Evolutionary conservation across 2,113 vertebrate genomes (phyloP).

Genomic region (Neotoma lepida): DNA sequence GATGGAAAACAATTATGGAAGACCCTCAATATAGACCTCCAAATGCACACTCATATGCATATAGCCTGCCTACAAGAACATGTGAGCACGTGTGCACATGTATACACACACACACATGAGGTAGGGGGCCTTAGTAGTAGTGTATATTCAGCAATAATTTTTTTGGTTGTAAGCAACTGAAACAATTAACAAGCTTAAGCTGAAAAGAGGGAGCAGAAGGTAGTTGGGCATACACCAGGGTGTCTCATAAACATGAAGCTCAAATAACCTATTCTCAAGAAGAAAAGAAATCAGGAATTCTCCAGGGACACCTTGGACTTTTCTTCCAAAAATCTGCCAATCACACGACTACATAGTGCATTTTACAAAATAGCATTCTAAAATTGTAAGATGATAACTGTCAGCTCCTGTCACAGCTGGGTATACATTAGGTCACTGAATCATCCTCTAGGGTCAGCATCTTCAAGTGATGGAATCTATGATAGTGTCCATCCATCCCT

Average conservation of each 20-base stretch:
- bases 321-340: slow-evolving; percentile 45
- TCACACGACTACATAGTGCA: slow-evolving; percentile 9
- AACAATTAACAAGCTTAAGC: neutral
- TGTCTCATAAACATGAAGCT: slow-evolving; percentile 11
- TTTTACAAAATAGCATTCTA: slow-evolving; percentile 48
- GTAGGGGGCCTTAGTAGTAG: neutral
- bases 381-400: slow-evolving; percentile 41
- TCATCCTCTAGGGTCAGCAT: slow-evolving; percentile 33
- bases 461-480: slow-evolving; percentile 26
- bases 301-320: neutral
- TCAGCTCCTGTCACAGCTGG: slow-evolving; percentile 11
- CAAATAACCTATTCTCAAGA: neutral
- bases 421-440: slow-evolving; percentile 54
- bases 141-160: neutral
- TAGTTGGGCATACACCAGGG: neutral
- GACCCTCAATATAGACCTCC: neutral
- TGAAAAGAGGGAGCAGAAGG: neutral
- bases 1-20: neutral
- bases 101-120: neutral
- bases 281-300: neutral
- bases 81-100: neutral
- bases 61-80: neutral
- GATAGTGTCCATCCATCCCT: slow-evolving; percentile 26
- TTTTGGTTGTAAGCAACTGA: neutral
- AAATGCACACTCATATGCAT: neutral